These are phyloP conservation scores for Chaenogobius annularis DNA, from an alignment of 2,113 vertebrate genomes.

Conservation along the genomic window DNA sequence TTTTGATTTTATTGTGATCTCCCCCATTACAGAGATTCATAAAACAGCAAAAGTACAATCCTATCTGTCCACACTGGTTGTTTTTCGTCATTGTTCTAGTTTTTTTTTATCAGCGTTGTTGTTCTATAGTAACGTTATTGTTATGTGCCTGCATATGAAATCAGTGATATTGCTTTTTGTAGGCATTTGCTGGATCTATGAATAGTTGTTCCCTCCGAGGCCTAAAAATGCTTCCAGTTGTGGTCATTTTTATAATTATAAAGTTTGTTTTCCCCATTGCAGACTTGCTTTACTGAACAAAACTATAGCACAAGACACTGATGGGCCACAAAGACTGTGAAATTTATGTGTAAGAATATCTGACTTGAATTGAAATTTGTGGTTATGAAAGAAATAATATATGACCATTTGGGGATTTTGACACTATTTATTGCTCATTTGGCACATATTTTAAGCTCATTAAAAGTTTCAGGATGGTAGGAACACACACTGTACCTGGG, in stretches of 20 bases:
- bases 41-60: constrained; percentile 77
- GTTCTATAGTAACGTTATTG: constrained; percentile 75
- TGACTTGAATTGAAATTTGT: constrained; percentile 48
- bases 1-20: constrained; percentile 67
- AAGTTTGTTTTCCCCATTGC: constrained; percentile 60
- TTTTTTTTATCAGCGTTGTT: constrained; percentile 71
- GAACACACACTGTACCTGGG: constrained; percentile 48
- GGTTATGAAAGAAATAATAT: constrained; percentile 63
- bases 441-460: constrained; percentile 48
- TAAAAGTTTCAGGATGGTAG: constrained; percentile 39
- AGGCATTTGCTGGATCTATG: constrained; percentile 67
- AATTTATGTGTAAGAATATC: constrained; percentile 24
- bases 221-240: constrained; percentile 68
- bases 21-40: constrained; percentile 68
- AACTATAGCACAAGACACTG: constrained; percentile 76
- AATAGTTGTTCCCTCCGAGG: constrained; percentile 68
- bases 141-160: constrained; percentile 76
- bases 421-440: constrained; percentile 69
- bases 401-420: constrained; percentile 48
- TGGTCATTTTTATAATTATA: constrained; percentile 55
- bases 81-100: constrained; percentile 68
- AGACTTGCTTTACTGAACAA: constrained; percentile 62
- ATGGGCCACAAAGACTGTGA: constrained; percentile 63
- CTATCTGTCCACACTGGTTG: constrained; percentile 65
- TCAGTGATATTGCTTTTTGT: constrained; percentile 72